Evolutionary conservation across 2,113 vertebrate genomes (phyloP).

Genomic region (Calypte anna): DNA sequence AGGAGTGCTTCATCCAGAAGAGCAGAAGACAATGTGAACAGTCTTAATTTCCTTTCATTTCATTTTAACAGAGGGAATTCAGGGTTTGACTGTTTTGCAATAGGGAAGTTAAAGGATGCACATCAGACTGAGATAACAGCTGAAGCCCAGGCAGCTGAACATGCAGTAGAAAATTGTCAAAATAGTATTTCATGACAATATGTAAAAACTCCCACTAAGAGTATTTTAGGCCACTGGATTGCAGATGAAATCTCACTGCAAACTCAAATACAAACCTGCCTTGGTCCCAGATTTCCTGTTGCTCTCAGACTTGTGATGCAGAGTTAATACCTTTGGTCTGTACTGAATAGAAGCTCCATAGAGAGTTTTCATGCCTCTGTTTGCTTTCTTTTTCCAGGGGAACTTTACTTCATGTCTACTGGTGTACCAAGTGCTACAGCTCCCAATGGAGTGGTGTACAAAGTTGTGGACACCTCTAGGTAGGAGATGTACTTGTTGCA

Average conservation of each 20-base stretch:
- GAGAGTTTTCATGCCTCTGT: neutral
- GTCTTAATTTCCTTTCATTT: neutral
- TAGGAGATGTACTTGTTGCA: conserved; percentile 59
- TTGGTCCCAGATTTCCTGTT: neutral
- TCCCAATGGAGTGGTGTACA: conserved; percentile 89
- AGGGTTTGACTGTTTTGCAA: neutral
- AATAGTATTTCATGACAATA: neutral
- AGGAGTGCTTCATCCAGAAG: neutral
- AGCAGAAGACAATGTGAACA: neutral
- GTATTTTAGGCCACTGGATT: neutral
- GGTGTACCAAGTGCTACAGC: conserved; percentile 86
- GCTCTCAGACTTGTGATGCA: neutral
- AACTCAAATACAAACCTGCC: neutral
- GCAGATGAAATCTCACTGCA: neutral
- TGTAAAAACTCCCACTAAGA: neutral
- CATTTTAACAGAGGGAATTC: neutral
- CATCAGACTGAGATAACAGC: neutral
- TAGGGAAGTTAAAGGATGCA: neutral
- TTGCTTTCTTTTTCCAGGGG: conserved; percentile 75
- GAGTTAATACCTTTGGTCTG: neutral
- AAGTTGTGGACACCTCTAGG: conserved; percentile 93
- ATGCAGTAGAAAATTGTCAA: neutral
- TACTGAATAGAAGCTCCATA: neutral
- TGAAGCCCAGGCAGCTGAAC: neutral
- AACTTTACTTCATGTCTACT: conserved; percentile 96